These are phyloP conservation scores for Nipponia nippon DNA, from an alignment of 2,113 vertebrate genomes.

Conservation along the genomic window DNA sequence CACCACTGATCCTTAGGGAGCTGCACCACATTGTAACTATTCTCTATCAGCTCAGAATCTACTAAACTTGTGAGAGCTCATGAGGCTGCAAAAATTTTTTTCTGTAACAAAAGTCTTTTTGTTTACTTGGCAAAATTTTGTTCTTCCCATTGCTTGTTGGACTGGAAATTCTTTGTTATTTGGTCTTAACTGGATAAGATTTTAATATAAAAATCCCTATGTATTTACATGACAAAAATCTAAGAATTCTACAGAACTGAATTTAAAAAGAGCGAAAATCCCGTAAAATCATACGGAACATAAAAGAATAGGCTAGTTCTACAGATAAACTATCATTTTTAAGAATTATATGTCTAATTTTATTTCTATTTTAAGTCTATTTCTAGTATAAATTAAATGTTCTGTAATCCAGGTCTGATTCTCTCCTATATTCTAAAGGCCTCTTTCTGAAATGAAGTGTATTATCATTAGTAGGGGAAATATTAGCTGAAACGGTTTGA, in stretches of 20 bases:
- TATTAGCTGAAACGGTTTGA: not conserved
- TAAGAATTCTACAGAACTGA: not conserved
- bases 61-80: not conserved
- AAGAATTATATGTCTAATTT: not conserved
- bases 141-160: not conserved
- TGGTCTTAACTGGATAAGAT: not conserved
- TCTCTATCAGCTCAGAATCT: not conserved
- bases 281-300: not conserved
- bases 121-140: not conserved
- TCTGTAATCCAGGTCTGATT: not conserved
- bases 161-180: not conserved
- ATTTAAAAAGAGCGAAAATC: not conserved
- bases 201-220: not conserved
- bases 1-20: not conserved
- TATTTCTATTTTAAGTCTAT: not conserved
- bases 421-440: not conserved
- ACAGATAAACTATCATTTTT: not conserved
- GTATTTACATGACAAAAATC: not conserved
- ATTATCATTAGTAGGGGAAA: not conserved
- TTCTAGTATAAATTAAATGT: not conserved
- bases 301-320: not conserved
- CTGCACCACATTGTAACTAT: not conserved
- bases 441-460: not conserved
- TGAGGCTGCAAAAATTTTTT: not conserved
- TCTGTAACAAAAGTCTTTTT: not conserved